Percentiles rank a stretch among this genome's conserved stretches.
phyloP scores from a whole-genome alignment of 2,113 vertebrate genomes.

The Baryphthengus martii region DNA sequence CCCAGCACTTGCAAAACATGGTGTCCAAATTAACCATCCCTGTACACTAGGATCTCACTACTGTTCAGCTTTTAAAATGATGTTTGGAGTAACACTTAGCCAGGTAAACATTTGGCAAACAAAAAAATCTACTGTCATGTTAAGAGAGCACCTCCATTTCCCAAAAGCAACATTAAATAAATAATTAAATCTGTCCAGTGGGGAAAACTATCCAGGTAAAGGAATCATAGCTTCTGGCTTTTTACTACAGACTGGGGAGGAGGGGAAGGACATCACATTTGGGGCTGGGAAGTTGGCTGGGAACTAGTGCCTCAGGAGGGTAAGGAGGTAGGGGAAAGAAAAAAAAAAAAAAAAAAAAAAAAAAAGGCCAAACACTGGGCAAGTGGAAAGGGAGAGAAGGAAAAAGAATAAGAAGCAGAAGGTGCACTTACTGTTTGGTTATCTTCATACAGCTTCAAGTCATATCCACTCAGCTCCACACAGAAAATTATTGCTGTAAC shows the following conservation, averaged over 20 bases:
- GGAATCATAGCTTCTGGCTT: neutral
- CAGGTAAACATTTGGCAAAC: neutral
- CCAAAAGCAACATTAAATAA: neutral
- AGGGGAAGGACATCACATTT: neutral
- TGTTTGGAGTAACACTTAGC: neutral
- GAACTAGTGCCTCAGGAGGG: neutral
- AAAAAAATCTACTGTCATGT: neutral
- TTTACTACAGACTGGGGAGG: neutral
- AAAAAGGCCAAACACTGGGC: neutral
- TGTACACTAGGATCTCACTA: neutral
- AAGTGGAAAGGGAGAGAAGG: neutral
- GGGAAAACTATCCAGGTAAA: neutral
- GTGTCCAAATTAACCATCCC: neutral
- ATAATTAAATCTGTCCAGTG: neutral
- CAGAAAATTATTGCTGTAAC: constrained; percentile 99
- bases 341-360: neutral
- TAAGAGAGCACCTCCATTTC: neutral
- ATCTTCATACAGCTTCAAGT: constrained; percentile 98
- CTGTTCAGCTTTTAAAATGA: neutral
- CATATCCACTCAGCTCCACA: constrained; percentile 97
- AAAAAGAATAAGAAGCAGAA: neutral
- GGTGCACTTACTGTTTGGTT: constrained; percentile 91
- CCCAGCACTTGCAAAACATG: neutral
- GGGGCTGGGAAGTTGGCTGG: neutral
- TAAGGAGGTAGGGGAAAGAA: neutral